Evolutionary conservation across 2,113 vertebrate genomes (phyloP).

Genomic region (zebrafish (Danio rerio)): DNA sequence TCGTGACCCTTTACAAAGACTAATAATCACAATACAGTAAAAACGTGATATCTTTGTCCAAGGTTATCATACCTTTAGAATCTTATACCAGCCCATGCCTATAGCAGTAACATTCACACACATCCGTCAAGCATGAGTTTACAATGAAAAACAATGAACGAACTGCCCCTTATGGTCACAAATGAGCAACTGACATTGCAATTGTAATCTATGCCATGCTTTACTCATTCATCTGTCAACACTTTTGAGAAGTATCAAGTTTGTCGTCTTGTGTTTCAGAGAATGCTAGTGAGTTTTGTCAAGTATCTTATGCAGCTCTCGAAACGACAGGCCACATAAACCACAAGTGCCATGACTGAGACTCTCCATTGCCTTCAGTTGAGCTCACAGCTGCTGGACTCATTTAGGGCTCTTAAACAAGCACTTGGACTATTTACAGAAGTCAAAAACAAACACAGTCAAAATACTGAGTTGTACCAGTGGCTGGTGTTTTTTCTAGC

Average conservation of each 20-base stretch:
- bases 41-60: no score
- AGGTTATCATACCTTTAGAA: no score
- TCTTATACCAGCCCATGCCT: no score
- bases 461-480: conserved; percentile 56
- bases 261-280: not conserved
- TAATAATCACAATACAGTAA: no score
- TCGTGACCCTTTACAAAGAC: no score
- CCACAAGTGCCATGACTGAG: conserved; percentile 57
- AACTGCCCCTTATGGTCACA: not conserved
- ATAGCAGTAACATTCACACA: no score
- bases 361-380: conserved; percentile 35
- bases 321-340: conserved; percentile 67
- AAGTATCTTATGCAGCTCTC: conserved; percentile 63
- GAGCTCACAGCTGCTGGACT: conserved; percentile 68
- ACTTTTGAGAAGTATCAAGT: not conserved
- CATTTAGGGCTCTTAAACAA: conserved; percentile 60
- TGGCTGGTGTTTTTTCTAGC: conserved; percentile 59
- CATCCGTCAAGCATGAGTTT: no score
- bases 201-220: not conserved
- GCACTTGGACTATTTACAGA: conserved; percentile 65
- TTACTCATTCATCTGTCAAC: not conserved
- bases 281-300: conserved; percentile 11
- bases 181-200: not conserved
- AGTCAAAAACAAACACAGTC: conserved; percentile 62
- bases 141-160: no score